These are phyloP conservation scores for Potorous gilbertii DNA, from an alignment of 2,797 vertebrate genomes.

Conservation along the genomic window DNA sequence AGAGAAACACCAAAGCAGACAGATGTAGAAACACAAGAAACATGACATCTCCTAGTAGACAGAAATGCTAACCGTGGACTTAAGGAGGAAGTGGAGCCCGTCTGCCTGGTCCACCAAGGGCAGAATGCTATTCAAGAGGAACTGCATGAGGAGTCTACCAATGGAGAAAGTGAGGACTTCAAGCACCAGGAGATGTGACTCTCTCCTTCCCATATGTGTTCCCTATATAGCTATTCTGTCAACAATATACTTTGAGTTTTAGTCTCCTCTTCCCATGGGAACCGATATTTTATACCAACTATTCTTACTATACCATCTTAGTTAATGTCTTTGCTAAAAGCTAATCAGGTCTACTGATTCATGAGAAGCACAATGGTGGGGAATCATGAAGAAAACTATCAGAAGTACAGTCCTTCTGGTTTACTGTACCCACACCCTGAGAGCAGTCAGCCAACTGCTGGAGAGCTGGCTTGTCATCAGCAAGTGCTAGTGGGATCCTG, in stretches of 20 bases:
- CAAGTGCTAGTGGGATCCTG: too few species aligned
- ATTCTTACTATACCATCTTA: background rate
- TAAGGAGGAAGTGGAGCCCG: background rate
- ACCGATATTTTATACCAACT: background rate
- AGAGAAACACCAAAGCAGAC: background rate
- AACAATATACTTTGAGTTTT: background rate
- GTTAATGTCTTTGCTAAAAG: background rate
- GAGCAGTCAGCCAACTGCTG: background rate
- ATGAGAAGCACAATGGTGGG: background rate
- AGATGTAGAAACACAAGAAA: background rate
- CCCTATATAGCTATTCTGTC: background rate
- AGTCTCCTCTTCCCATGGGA: background rate
- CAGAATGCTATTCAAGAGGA: too few species aligned
- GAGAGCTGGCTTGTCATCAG: too few species aligned
- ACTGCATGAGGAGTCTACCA: background rate
- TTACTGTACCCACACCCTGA: background rate
- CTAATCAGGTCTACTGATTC: background rate
- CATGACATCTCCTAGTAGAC: background rate
- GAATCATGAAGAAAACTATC: background rate
- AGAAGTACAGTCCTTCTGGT: too few species aligned
- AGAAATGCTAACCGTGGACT: background rate
- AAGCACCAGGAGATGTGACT: background rate
- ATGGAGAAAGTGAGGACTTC: background rate
- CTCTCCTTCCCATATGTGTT: background rate
- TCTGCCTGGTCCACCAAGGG: background rate